These are phyloP conservation scores for Cygnus olor DNA, from an alignment of 2,797 vertebrate species.

Conservation along the genomic window DNA sequence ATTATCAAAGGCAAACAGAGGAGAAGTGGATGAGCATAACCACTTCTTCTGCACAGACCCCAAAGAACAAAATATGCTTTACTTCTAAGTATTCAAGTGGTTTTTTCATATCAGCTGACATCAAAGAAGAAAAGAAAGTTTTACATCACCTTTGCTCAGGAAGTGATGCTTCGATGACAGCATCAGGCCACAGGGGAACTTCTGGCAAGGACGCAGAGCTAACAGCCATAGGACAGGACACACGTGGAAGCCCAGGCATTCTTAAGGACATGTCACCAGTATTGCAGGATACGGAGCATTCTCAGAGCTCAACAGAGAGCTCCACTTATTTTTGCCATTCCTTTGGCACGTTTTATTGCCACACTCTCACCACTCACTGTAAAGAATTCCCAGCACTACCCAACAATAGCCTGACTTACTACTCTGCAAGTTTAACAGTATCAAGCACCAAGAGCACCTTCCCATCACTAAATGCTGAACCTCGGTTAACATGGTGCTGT, in stretches of 20 bases:
- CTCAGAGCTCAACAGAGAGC: not conserved
- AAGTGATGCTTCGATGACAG: slow-evolving; percentile 1
- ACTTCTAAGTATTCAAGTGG: slow-evolving; percentile 16
- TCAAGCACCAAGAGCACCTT: slow-evolving; percentile 49
- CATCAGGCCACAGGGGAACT: not conserved
- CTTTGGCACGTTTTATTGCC: slow-evolving; percentile 21
- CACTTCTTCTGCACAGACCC: slow-evolving; percentile 1
- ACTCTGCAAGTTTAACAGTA: not conserved
- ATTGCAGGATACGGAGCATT: not conserved
- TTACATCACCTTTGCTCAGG: not conserved
- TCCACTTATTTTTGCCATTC: not conserved
- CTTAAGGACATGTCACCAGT: not conserved
- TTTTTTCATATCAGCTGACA: slow-evolving; percentile 23
- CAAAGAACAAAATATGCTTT: slow-evolving; percentile 29
- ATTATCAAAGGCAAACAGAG: not conserved
- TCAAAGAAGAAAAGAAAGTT: not conserved
- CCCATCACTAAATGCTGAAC: slow-evolving; percentile 74
- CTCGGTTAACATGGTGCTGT: slow-evolving; percentile 80
- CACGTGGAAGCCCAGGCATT: not conserved
- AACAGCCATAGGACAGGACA: not conserved
- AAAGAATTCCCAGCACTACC: not conserved
- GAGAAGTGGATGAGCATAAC: not conserved
- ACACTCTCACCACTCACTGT: not conserved
- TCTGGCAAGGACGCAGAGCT: not conserved
- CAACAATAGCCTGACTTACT: not conserved